Percentiles rank a stretch among this genome's conserved stretches.
Evolutionary conservation across 2,113 vertebrate species (phyloP).

Genomic region (Pardalotus punctatus): DNA sequence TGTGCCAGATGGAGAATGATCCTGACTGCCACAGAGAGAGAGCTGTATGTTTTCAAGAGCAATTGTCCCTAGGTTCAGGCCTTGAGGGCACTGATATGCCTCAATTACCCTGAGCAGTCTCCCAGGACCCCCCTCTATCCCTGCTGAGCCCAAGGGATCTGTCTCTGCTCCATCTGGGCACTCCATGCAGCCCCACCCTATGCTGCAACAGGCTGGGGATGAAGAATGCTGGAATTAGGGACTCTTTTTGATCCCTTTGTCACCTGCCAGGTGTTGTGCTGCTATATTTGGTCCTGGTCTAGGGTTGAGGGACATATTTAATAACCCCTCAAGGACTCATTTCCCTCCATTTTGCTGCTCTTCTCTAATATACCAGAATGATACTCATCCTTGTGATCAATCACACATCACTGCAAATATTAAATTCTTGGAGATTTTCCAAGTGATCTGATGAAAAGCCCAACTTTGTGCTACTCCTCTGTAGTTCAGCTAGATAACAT

Average conservation of each 20-base stretch:
- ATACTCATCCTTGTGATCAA: background rate
- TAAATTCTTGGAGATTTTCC: background rate
- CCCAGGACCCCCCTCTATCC: background rate
- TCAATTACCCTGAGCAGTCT: background rate
- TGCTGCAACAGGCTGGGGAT: background rate
- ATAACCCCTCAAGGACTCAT: background rate
- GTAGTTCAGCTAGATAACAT: background rate
- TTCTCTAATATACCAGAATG: background rate
- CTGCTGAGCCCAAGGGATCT: background rate
- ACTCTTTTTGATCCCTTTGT: background rate
- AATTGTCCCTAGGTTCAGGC: background rate
- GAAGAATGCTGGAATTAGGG: background rate
- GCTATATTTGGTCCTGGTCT: background rate
- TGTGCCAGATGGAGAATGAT: background rate
- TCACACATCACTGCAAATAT: background rate
- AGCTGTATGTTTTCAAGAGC: background rate
- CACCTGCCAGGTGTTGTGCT: background rate
- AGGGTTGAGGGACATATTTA: background rate
- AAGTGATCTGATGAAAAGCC: background rate
- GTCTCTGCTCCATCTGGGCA: rapidly evolving
- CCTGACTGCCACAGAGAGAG: background rate
- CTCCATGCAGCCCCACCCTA: rapidly evolving
- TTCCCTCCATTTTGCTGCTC: background rate
- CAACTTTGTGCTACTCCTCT: background rate
- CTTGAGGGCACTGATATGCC: background rate